These are phyloP conservation scores for Antheraea yamamai DNA, from an alignment of 2,888 invertebrate genomes.

Conservation along the genomic window DNA sequence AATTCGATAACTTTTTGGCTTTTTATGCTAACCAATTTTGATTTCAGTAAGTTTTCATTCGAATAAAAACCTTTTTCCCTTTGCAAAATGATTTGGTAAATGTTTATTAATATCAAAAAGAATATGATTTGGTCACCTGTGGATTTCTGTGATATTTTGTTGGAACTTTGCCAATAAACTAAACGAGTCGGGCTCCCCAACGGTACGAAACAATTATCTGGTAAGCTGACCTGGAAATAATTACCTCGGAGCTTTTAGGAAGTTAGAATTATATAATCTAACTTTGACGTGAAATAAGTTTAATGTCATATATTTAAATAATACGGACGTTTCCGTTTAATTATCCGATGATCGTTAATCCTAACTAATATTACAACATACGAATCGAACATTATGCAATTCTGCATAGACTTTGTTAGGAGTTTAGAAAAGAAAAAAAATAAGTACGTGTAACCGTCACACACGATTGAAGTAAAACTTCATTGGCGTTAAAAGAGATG, in stretches of 20 bases:
- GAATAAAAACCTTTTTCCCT: not conserved
- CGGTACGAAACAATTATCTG: slow-evolving; percentile 37
- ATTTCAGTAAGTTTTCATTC: not conserved
- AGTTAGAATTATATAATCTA: slow-evolving; percentile 13
- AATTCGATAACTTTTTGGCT: not conserved
- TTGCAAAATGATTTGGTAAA: not conserved
- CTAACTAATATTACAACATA: no score
- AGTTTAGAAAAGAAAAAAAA: no score
- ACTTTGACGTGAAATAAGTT: slow-evolving; percentile 8
- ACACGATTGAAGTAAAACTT: no score
- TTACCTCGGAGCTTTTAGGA: slow-evolving; percentile 26
- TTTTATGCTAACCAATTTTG: not conserved
- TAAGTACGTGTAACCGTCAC: no score
- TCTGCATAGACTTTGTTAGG: no score
- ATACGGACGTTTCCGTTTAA: not conserved
- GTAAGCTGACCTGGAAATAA: slow-evolving; percentile 40
- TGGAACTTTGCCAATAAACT: slow-evolving; percentile 35
- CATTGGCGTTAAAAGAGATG: no score
- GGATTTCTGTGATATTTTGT: slow-evolving; percentile 33
- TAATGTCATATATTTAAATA: not conserved
- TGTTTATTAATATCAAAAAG: slow-evolving; percentile 7
- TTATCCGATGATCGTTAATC: not conserved
- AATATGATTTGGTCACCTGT: slow-evolving; percentile 37
- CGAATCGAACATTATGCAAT: no score
- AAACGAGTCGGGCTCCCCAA: slow-evolving; percentile 22